Percentiles rank a stretch among this genome's conserved stretches.
Evolutionary conservation across 2,797 vertebrate genomes (phyloP).

Genomic region (Cottoperca gobio): DNA sequence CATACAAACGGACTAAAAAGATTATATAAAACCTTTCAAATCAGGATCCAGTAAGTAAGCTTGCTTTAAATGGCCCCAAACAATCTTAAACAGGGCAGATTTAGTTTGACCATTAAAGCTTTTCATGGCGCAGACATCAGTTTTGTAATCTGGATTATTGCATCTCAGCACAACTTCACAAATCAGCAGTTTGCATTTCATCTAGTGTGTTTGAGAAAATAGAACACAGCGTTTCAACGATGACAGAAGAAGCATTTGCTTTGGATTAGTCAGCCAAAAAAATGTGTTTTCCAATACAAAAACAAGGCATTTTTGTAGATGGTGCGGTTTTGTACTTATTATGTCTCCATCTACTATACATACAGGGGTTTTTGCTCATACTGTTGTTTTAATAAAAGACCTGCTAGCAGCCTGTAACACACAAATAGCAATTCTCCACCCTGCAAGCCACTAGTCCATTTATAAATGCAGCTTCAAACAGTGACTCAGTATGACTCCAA

Average conservation of each 20-base stretch:
- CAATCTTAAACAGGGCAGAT: not conserved
- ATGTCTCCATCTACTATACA: not conserved
- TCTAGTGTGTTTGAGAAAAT: not conserved
- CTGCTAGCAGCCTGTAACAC: conserved; percentile 1
- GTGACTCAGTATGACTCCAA: not conserved
- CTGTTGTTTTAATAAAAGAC: not conserved
- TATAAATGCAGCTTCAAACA: conserved; percentile 15
- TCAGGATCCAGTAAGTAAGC: not conserved
- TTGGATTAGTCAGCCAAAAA: not conserved
- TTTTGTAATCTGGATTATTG: not conserved
- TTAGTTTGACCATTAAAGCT: conserved; percentile 1
- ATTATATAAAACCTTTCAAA: not conserved
- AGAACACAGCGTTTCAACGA: not conserved
- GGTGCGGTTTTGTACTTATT: not conserved
- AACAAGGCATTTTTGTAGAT: not conserved
- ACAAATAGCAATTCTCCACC: not conserved
- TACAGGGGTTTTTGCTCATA: not conserved
- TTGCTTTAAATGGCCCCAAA: not conserved
- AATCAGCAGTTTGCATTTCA: not conserved
- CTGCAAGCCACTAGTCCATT: not conserved
- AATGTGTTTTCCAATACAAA: not conserved
- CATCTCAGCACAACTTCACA: not conserved
- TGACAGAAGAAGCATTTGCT: not conserved
- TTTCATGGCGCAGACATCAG: not conserved
- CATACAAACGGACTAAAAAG: not conserved